Percentiles rank a stretch among this genome's conserved stretches.
Evolutionary conservation across 2,888 invertebrate species (phyloP).

Genomic region (Desoria tigrina): DNA sequence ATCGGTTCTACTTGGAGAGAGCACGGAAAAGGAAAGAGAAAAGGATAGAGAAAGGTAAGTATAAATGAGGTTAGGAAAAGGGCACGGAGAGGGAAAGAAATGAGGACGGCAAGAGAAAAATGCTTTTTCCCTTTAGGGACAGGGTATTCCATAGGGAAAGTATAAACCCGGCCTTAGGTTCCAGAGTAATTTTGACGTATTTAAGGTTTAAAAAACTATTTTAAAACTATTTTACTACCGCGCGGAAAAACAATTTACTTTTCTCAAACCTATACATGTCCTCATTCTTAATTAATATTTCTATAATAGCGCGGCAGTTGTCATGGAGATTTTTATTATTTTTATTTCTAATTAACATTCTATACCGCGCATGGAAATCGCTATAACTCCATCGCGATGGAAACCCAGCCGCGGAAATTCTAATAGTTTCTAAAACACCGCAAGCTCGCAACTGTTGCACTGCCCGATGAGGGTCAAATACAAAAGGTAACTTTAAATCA

Average conservation of each 20-base stretch:
- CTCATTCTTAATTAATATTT: constrained; percentile 74
- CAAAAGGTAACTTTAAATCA: constrained; percentile 80
- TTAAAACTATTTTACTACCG: no score
- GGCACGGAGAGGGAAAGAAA: no score
- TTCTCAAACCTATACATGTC: constrained; percentile 97
- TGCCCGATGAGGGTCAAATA: constrained; percentile 80
- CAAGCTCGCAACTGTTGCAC: constrained; percentile 93
- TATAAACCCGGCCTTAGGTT: no score
- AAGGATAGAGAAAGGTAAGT: no score
- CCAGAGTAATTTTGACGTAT: no score
- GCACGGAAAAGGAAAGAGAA: no score
- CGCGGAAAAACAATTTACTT: constrained; percentile 96
- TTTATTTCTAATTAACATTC: constrained; percentile 74
- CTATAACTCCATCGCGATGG: constrained; percentile 71
- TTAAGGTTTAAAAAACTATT: no score
- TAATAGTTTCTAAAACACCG: constrained; percentile 94
- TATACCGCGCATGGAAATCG: constrained; percentile 74
- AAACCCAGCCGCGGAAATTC: constrained; percentile 97
- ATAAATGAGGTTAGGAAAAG: no score
- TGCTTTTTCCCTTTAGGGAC: no score
- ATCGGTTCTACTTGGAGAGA: no score
- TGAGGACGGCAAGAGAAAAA: no score
- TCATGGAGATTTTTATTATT: constrained; percentile 72
- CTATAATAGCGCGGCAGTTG: constrained; percentile 78
- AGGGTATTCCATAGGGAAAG: no score